Percentiles rank a stretch among this genome's conserved stretches.
phyloP scores from a whole-genome alignment of 2,888 invertebrate species.

The Meteorus colon region DNA sequence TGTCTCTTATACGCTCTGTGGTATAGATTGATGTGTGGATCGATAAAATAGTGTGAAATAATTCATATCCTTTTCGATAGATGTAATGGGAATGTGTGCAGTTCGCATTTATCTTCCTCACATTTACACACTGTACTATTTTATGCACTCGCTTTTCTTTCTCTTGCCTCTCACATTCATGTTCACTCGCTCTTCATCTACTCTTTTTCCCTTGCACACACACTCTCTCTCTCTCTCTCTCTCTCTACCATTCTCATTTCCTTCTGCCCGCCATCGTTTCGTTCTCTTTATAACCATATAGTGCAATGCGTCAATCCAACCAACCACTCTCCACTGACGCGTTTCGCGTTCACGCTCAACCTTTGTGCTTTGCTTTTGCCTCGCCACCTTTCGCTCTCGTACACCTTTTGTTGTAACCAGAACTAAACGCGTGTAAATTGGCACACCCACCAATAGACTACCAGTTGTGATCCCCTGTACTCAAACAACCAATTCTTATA shows the following conservation, averaged over 20 bases:
- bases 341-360: constrained; percentile 52
- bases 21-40: constrained; percentile 8
- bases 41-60: constrained; percentile 25
- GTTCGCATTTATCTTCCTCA: constrained; percentile 8
- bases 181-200: not conserved
- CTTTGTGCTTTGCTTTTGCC: constrained; percentile 50
- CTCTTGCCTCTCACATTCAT: constrained; percentile 34
- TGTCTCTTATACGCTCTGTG: not conserved
- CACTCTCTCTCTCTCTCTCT: too few species aligned
- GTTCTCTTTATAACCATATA: constrained; percentile 37
- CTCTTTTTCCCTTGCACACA: constrained; percentile 24
- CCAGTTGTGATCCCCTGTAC: constrained; percentile 47
- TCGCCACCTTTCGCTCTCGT: constrained; percentile 58
- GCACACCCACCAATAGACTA: constrained; percentile 60
- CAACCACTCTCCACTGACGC: constrained; percentile 42
- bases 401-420: constrained; percentile 66
- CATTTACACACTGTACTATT: not conserved
- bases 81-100: constrained; percentile 12
- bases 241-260: not conserved
- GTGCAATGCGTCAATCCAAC: constrained; percentile 50
- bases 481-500: constrained; percentile 48
- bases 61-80: not conserved
- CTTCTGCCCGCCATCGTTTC: constrained; percentile 39
- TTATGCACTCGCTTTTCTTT: constrained; percentile 1
- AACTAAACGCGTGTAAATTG: constrained; percentile 70